A percentile compares a stretch with the other conserved stretches of the same genome.
These are phyloP conservation scores for Amia ocellicauda DNA, from an alignment of 2,113 vertebrate genomes.

Conservation along the genomic window DNA sequence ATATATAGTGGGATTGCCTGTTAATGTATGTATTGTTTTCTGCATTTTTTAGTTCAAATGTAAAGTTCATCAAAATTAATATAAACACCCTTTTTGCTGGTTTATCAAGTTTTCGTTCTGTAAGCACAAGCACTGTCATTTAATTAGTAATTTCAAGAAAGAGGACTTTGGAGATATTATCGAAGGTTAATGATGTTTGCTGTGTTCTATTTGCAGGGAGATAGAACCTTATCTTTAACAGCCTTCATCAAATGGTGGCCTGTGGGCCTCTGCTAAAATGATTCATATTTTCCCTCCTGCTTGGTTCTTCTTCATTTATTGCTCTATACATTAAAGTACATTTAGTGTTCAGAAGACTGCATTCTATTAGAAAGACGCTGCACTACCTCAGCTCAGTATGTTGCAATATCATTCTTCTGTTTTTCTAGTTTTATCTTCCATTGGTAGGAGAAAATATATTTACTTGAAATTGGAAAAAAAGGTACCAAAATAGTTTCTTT, in stretches of 20 bases:
- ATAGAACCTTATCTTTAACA: conserved; percentile 9
- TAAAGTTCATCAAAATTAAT: too few species aligned
- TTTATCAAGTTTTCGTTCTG: not conserved
- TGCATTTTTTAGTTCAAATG: too few species aligned
- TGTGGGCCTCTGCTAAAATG: not conserved
- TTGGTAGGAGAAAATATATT: too few species aligned
- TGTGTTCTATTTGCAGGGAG: not conserved
- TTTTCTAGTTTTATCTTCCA: too few species aligned
- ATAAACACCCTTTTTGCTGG: too few species aligned
- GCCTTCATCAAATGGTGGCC: conserved; percentile 4
- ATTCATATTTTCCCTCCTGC: not conserved
- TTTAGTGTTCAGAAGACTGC: not conserved
- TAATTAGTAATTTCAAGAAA: conserved; percentile 3
- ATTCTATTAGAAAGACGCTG: not conserved
- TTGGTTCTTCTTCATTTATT: not conserved
- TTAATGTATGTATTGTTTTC: too few species aligned
- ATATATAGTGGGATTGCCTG: too few species aligned
- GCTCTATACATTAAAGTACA: not conserved
- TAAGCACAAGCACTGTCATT: not conserved
- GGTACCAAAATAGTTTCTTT: too few species aligned
- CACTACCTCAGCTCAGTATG: not conserved
- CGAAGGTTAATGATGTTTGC: conserved; percentile 5
- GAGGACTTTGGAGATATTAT: conserved; percentile 1
- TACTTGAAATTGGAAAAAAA: too few species aligned
- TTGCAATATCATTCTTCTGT: too few species aligned